phyloP scores from a whole-genome alignment of 2,888 invertebrate species.

The Amphipoea lucens region DNA sequence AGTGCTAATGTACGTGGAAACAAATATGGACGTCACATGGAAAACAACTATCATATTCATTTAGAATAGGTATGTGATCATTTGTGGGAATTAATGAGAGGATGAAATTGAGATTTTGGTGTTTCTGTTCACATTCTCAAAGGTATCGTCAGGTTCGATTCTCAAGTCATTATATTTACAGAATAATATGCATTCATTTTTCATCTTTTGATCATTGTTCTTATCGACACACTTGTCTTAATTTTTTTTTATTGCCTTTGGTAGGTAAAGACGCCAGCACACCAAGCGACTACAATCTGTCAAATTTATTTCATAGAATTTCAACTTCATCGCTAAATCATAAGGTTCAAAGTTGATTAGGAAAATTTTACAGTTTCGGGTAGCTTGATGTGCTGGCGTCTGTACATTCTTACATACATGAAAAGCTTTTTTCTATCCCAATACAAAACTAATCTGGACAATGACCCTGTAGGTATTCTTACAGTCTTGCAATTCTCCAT shows the following conservation, averaged over 20 bases:
- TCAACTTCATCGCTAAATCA: no score
- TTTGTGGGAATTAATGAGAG: constrained; percentile 20
- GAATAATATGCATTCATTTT: background rate
- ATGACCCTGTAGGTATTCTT: no score
- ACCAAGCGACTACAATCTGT: no score
- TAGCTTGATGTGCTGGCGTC: no score
- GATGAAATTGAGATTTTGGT: background rate
- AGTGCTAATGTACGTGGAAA: constrained; percentile 83
- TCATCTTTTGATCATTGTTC: background rate
- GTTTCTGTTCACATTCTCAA: background rate
- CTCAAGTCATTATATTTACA: background rate
- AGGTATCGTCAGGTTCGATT: background rate
- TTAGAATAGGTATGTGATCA: constrained; percentile 41
- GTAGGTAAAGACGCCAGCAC: no score
- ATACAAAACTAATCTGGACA: no score
- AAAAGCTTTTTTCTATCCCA: no score
- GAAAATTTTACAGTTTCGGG: no score
- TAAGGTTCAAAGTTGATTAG: no score
- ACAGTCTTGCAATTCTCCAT: background rate
- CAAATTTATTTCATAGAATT: no score
- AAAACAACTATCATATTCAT: constrained; percentile 48
- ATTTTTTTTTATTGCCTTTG: no score
- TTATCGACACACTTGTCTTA: background rate
- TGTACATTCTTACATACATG: no score
- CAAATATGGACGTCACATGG: constrained; percentile 74